Percentiles rank a stretch among this genome's conserved stretches.
phyloP scores from a whole-genome alignment of 2,113 vertebrate genomes.

The Leucopternis melanops region DNA sequence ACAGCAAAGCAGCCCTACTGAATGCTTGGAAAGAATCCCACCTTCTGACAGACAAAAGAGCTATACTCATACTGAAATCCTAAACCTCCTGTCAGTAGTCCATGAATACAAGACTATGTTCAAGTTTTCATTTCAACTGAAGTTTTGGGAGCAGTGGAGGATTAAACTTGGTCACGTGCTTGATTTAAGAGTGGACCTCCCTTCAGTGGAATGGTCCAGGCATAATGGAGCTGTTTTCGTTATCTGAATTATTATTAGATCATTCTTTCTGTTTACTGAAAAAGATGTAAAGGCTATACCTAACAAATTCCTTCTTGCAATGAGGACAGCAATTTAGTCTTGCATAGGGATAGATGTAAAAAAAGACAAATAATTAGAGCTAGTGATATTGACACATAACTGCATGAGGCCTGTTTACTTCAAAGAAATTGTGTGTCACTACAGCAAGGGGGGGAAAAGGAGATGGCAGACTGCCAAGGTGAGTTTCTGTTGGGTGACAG shows the following conservation, averaged over 20 bases:
- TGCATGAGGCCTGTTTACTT: not conserved
- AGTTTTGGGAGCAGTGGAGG: not conserved
- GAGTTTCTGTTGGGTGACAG: not conserved
- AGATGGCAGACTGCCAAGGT: not conserved
- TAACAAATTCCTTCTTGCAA: not conserved
- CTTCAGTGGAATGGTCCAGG: not conserved
- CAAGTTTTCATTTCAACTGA: not conserved
- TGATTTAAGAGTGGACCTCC: not conserved
- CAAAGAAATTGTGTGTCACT: not conserved
- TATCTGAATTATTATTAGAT: not conserved
- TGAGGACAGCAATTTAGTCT: not conserved
- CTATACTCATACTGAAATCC: not conserved
- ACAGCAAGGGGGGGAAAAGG: not conserved
- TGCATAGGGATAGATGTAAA: not conserved
- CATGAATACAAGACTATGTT: not conserved
- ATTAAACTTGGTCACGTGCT: not conserved
- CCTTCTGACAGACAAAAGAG: not conserved
- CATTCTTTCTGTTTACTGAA: not conserved
- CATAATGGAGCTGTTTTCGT: not conserved
- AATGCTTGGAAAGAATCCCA: not conserved
- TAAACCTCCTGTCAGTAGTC: not conserved
- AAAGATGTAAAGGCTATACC: not conserved
- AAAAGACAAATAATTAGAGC: conserved; percentile 10
- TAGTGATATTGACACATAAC: not conserved
- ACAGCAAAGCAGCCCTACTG: not conserved